Evolutionary conservation across 53 echinoderm and acorn worm species (phyloP).

Genomic region (Patiria pectinifera): DNA sequence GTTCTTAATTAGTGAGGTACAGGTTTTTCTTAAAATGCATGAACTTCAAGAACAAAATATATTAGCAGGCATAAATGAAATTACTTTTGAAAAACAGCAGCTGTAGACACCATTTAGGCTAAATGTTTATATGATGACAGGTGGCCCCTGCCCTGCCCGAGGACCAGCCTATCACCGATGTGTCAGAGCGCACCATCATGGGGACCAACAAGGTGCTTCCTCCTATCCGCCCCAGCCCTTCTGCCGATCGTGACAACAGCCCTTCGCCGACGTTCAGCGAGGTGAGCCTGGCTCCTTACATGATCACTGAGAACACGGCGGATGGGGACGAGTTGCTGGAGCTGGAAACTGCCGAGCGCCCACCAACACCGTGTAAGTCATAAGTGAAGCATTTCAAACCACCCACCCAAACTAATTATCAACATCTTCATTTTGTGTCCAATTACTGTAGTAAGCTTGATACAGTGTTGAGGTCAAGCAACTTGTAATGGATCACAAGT

Average conservation of each 20-base stretch:
- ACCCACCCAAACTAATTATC: too few species aligned
- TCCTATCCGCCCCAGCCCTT: constrained; percentile 17
- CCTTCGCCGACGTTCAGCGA: constrained; percentile 28
- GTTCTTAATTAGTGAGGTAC: not conserved
- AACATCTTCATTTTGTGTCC: too few species aligned
- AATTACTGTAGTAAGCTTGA: too few species aligned
- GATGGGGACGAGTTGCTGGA: constrained; percentile 50
- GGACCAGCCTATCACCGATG: constrained; percentile 39
- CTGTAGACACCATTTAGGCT: not conserved
- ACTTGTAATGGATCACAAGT: too few species aligned
- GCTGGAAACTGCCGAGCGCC: constrained; percentile 35
- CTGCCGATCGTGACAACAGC: not conserved
- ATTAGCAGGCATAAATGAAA: not conserved
- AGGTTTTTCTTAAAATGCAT: not conserved
- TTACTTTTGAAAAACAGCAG: not conserved
- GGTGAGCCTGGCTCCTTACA: constrained; percentile 31
- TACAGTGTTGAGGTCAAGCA: too few species aligned
- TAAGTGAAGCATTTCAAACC: too few species aligned
- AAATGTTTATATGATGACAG: not conserved
- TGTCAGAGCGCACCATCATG: constrained; percentile 5
- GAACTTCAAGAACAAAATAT: not conserved
- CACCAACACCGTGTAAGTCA: constrained; percentile 42
- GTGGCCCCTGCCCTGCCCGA: constrained; percentile 45
- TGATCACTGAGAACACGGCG: constrained; percentile 33
- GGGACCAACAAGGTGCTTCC: not conserved